A percentile compares a stretch with the other conserved stretches of the same genome.
Conservation (phyloP, 2,888 invertebrate genomes). For the Pollenia angustigena region DNA sequence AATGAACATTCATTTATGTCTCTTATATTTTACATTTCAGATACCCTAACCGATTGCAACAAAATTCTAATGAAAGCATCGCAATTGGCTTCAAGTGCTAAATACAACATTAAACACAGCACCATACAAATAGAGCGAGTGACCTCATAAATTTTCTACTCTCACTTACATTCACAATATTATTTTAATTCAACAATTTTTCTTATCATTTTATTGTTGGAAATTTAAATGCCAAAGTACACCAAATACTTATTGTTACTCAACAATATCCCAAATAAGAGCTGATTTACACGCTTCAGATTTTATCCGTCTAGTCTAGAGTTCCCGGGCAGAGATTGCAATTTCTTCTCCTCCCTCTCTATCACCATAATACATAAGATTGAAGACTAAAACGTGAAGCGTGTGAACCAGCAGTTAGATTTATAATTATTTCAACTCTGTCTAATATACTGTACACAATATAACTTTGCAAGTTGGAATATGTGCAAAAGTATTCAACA, state of each 20-base stretch:
- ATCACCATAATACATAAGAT: too few relatives aligned
- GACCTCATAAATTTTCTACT: conserved; percentile 73
- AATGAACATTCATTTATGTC: neutral
- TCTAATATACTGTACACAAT: neutral
- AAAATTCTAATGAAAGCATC: conserved; percentile 80
- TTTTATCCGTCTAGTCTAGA: too few relatives aligned
- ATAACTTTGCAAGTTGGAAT: neutral
- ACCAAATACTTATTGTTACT: conserved; percentile 69
- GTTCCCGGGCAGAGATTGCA: too few relatives aligned
- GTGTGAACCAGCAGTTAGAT: too few relatives aligned
- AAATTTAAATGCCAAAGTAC: conserved; percentile 59
- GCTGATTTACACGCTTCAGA: neutral
- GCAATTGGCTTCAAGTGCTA: conserved; percentile 78
- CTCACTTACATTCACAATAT: neutral
- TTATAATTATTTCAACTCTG: neutral
- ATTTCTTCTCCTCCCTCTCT: too few relatives aligned
- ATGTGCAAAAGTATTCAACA: neutral
- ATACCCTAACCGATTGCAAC: conserved; percentile 78
- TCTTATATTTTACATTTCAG: conserved; percentile 74
- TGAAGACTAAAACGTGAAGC: too few relatives aligned
- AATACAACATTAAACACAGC: conserved; percentile 82
- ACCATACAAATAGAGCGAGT: conserved; percentile 83
- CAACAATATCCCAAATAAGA: conserved; percentile 9
- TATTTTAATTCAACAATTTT: neutral
- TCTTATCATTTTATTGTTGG: conserved; percentile 24